Evolutionary conservation across 37 sponge, comb jelly and placozoan genomes (phyloP).

Genomic region (Haliclona indistincta): DNA sequence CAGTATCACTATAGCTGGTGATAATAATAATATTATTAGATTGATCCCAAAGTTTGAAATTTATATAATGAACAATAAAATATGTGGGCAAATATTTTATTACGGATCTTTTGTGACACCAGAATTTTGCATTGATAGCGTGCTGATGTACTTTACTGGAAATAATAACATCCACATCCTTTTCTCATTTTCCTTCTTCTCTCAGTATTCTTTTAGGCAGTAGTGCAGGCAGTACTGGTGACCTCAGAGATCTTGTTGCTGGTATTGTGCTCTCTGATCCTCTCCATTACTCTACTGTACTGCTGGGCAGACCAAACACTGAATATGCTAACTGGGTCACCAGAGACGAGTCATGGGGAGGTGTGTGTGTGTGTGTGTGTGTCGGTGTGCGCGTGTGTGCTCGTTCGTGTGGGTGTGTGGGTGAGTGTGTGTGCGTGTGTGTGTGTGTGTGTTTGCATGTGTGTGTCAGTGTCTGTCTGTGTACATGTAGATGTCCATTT

Average conservation of each 20-base stretch:
- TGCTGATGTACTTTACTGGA: too few relatives aligned
- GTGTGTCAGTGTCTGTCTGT: too few relatives aligned
- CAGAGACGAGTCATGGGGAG: slow-evolving; percentile 69
- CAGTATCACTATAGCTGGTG: too few relatives aligned
- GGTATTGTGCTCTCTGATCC: slow-evolving; percentile 63
- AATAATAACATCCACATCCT: neutral
- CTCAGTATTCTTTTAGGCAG: slow-evolving; percentile 38
- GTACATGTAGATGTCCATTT: too few relatives aligned
- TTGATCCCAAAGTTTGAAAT: too few relatives aligned
- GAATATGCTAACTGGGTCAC: slow-evolving; percentile 70
- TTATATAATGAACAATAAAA: too few relatives aligned
- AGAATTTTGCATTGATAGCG: too few relatives aligned
- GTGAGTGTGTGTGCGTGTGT: too few relatives aligned
- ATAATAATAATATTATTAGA: too few relatives aligned
- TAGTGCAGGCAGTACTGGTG: slow-evolving; percentile 4
- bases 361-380: slow-evolving; percentile 15
- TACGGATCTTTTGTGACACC: too few relatives aligned
- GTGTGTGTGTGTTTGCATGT: too few relatives aligned
- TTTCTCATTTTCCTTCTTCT: neutral
- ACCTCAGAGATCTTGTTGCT: slow-evolving; percentile 59
- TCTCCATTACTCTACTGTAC: slow-evolving; percentile 36
- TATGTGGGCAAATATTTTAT: neutral
- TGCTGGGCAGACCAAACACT: slow-evolving; percentile 36
- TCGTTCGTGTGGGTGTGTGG: neutral
- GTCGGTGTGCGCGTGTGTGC: neutral